Conservation (phyloP, 2,797 vertebrate genomes). For the Sternarchorhynchus goeldii region DNA sequence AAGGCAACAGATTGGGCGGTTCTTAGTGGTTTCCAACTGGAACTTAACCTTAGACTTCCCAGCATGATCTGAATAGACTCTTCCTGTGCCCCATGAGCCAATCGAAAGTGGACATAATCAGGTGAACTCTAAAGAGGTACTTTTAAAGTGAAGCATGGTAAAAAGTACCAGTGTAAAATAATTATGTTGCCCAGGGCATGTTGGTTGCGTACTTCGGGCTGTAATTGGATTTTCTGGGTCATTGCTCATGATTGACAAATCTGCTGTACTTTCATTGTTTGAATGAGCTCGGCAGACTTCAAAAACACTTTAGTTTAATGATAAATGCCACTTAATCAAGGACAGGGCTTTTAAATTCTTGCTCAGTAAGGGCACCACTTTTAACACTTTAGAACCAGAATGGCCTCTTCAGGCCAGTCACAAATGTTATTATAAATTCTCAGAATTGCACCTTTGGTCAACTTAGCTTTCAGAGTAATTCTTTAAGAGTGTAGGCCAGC, state of each 20-base stretch:
- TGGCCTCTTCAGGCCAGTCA: neutral
- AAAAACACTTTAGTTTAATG: conserved; percentile 18
- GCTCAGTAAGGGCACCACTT: conserved; percentile 28
- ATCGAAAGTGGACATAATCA: conserved; percentile 30
- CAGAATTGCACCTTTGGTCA: neutral
- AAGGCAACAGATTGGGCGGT: conserved; percentile 56
- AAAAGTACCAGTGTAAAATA: conserved; percentile 13
- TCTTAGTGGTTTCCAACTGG: conserved; percentile 52
- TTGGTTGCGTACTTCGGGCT: neutral
- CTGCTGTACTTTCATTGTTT: neutral
- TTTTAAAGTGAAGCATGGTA: neutral
- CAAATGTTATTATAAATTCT: no score
- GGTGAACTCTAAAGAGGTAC: conserved; percentile 12
- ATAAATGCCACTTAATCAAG: conserved; percentile 27
- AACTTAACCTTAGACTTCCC: conserved; percentile 50
- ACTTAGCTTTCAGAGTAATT: neutral
- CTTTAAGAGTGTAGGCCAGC: neutral
- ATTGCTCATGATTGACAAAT: conserved; percentile 8
- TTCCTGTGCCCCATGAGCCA: conserved; percentile 30
- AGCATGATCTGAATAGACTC: conserved; percentile 44
- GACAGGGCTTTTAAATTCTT: neutral
- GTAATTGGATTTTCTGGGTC: conserved; percentile 25
- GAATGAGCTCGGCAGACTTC: neutral
- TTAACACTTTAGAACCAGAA: conserved; percentile 4
- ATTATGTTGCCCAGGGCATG: neutral